phyloP scores from a whole-genome alignment of 2,888 invertebrate genomes.

The Blera fallax region DNA sequence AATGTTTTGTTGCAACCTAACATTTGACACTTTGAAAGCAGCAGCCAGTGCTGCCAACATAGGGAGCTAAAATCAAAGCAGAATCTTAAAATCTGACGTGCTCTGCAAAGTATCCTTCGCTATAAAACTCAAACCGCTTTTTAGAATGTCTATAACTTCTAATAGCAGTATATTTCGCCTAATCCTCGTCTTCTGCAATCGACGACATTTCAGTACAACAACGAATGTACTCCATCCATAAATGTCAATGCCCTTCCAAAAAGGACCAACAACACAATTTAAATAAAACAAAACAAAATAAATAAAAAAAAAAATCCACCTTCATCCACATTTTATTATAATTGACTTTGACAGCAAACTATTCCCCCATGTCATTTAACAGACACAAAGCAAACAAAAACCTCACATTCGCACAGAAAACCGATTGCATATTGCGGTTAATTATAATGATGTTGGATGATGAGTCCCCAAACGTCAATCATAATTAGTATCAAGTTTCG shows the following conservation, averaged over 20 bases:
- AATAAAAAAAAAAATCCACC: slow-evolving; percentile 11
- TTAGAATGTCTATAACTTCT: too few relatives aligned
- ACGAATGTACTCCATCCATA: too few relatives aligned
- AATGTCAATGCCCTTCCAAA: slow-evolving; percentile 17
- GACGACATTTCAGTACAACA: background rate
- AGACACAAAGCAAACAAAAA: slow-evolving; percentile 41
- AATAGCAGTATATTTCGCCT: background rate
- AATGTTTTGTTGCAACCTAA: too few relatives aligned
- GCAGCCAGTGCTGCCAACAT: too few relatives aligned
- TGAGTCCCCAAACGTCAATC: slow-evolving; percentile 72
- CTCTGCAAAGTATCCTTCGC: too few relatives aligned
- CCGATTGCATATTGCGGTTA: slow-evolving; percentile 72
- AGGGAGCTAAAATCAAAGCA: too few relatives aligned
- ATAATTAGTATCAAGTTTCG: slow-evolving; percentile 72
- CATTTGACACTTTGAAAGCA: too few relatives aligned
- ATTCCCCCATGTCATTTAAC: slow-evolving; percentile 59
- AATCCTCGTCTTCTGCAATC: background rate
- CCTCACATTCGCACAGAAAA: slow-evolving; percentile 44
- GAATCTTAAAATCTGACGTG: too few relatives aligned
- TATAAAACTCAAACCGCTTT: too few relatives aligned
- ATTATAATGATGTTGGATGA: slow-evolving; percentile 71
- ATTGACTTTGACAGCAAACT: slow-evolving; percentile 66
- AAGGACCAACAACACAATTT: background rate
- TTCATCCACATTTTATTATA: slow-evolving; percentile 44
- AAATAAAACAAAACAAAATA: slow-evolving; percentile 6